Percentiles rank a stretch among this genome's conserved stretches.
phyloP scores from a whole-genome alignment of 30 jellyfish, hydroid and myxozoan genomes.

The Sanderia malayensis region DNA sequence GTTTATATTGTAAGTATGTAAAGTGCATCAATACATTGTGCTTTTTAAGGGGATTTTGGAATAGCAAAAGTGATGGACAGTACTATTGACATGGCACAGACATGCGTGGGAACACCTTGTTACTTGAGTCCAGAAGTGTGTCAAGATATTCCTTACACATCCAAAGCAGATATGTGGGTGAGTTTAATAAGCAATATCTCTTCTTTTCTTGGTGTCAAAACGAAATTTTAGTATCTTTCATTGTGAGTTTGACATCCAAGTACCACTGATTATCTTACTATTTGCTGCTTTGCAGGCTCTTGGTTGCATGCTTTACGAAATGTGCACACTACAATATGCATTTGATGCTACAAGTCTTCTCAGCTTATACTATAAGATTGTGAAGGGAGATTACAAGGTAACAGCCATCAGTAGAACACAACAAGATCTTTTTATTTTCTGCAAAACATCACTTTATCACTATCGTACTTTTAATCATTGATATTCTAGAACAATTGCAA shows the following conservation, averaged over 20 bases:
- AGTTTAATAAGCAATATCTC: too few relatives aligned
- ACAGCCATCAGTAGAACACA: too few relatives aligned
- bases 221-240: too few relatives aligned
- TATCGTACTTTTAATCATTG: too few relatives aligned
- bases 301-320: conserved; percentile 90
- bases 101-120: conserved; percentile 98
- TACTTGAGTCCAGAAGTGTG: conserved; percentile 97
- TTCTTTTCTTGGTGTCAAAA: too few relatives aligned
- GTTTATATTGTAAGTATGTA: not conserved
- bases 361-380: conserved; percentile 78
- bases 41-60: conserved; percentile 87
- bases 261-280: too few relatives aligned
- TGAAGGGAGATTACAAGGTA: conserved; percentile 84
- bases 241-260: too few relatives aligned
- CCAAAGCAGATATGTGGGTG: conserved; percentile 98
- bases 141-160: conserved; percentile 90
- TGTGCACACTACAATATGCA: conserved; percentile 79
- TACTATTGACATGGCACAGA: conserved; percentile 90
- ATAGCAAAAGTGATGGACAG: conserved; percentile 91
- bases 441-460: too few relatives aligned
- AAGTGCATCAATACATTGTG: not conserved
- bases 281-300: conserved; percentile 65
- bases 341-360: conserved; percentile 84
- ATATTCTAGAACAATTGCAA: too few relatives aligned
- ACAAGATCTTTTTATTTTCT: too few relatives aligned